Evolutionary conservation across 2,113 vertebrate species (phyloP).

Genomic region (Mustelus asterias): DNA sequence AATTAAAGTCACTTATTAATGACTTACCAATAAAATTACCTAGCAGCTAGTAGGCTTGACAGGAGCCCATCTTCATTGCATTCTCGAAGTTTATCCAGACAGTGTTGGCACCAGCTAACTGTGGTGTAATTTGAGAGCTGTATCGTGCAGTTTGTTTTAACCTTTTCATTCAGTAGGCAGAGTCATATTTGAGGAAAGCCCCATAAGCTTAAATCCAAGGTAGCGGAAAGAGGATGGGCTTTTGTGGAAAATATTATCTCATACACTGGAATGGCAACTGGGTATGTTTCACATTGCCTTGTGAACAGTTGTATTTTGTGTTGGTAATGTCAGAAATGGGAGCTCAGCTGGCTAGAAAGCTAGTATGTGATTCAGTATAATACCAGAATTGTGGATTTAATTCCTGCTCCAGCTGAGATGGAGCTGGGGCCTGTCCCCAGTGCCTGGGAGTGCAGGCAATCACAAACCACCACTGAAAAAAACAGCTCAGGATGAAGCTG

Average conservation of each 20-base stretch:
- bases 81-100: not conserved
- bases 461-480: too few species aligned
- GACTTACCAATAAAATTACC: not conserved
- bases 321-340: too few species aligned
- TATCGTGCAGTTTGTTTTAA: not conserved
- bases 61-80: not conserved
- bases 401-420: too few species aligned
- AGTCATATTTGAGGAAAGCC: not conserved
- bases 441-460: too few species aligned
- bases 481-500: too few species aligned
- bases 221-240: not conserved
- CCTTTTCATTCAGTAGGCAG: not conserved
- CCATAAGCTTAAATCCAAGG: not conserved
- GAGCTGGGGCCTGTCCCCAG: too few species aligned
- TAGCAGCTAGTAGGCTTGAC: not conserved
- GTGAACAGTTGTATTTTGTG: too few species aligned
- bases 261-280: too few species aligned
- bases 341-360: too few species aligned
- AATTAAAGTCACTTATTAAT: not conserved
- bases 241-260: not conserved
- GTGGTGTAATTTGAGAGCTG: not conserved
- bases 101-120: not conserved
- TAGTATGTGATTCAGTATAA: too few species aligned
- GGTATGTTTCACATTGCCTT: too few species aligned
- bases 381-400: too few species aligned